phyloP scores from a whole-genome alignment of 1,140 invertebrate genomes.

The Drosophila triauraria region DNA sequence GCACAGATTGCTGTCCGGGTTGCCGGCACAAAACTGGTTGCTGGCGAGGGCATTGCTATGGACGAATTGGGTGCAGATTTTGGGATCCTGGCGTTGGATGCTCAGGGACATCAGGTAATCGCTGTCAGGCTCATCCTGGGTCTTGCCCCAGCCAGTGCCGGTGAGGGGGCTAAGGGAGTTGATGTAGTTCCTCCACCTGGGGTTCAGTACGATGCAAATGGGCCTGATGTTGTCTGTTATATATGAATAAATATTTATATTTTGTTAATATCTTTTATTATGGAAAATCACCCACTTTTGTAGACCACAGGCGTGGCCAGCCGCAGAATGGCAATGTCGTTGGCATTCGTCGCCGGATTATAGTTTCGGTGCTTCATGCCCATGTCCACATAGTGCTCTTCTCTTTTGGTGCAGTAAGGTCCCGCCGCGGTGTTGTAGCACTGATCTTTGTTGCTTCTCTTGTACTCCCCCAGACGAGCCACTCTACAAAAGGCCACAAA shows the following conservation, averaged over 20 bases:
- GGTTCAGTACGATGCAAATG: constrained; percentile 23
- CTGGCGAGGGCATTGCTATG: neutral
- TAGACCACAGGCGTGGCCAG: neutral
- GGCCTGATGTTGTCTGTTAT: constrained; percentile 12
- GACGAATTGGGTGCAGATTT: neutral
- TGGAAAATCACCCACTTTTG: neutral
- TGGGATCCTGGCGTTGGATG: neutral
- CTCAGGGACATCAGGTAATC: neutral
- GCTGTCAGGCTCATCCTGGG: neutral
- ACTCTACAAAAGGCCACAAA: neutral
- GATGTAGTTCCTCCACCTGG: constrained; percentile 1
- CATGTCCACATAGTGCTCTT: neutral
- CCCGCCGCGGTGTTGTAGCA: neutral
- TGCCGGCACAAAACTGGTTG: constrained; percentile 27
- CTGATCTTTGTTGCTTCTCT: neutral
- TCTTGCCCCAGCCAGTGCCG: constrained; percentile 20
- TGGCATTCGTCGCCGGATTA: neutral
- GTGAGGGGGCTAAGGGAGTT: neutral
- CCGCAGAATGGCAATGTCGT: constrained; percentile 17
- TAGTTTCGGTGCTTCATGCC: constrained; percentile 3
- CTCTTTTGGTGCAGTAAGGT: neutral
- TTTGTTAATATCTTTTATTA: no score
- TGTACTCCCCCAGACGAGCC: constrained; percentile 18
- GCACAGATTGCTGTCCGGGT: constrained; percentile 10
- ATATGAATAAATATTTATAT: neutral